A percentile compares a stretch with the other conserved stretches of the same genome.
Evolutionary conservation across 2,113 vertebrate species (phyloP).

Genomic region (Oncorhynchus nerka): DNA sequence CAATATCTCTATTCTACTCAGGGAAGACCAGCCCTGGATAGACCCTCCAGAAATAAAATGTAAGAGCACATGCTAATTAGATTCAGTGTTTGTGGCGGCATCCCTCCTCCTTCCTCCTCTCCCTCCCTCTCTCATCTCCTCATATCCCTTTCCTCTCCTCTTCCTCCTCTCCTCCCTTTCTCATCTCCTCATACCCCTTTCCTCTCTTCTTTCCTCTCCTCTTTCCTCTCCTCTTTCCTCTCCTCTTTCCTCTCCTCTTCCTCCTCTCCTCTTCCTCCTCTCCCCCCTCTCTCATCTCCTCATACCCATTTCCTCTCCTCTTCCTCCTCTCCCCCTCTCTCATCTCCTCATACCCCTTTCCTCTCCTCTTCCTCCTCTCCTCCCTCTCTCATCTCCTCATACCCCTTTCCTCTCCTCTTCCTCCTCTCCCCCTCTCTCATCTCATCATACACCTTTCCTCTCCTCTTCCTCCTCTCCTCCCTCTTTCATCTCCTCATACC

Average conservation of each 20-base stretch:
- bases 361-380: neutral
- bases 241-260: neutral
- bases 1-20: neutral
- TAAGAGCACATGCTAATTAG: conserved; percentile 37
- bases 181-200: neutral
- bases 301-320: conserved; percentile 3
- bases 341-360: neutral
- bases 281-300: neutral
- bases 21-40: neutral
- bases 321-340: too few species aligned
- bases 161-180: too few species aligned
- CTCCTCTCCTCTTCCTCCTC: too few species aligned
- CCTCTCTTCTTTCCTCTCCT: neutral
- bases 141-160: conserved; percentile 3
- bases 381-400: neutral
- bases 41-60: conserved; percentile 31
- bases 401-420: neutral
- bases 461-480: too few species aligned
- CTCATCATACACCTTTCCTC: too few species aligned
- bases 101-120: too few species aligned
- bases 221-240: conserved; percentile 7
- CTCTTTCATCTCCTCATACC: too few species aligned
- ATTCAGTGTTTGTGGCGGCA: conserved; percentile 26
- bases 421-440: neutral
- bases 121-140: neutral